Conservation (phyloP, 2,797 vertebrate genomes). For the Fistularia tabacaria region DNA sequence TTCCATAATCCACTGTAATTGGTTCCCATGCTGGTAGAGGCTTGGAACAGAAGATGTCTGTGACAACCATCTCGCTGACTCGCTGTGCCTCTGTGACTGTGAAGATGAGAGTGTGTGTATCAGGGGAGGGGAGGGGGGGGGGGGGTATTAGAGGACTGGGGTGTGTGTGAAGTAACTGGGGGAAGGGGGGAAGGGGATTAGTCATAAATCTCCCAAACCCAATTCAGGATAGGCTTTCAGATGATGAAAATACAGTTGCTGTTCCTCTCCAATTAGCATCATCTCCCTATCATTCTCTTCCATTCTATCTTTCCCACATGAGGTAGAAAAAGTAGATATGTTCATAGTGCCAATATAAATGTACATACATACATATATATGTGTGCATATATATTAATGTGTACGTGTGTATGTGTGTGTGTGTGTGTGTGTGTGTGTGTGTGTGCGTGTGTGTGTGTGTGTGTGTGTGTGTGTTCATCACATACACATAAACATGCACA, state of each 20-base stretch:
- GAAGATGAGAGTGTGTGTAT: neutral
- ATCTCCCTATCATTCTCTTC: slow-evolving; percentile 23
- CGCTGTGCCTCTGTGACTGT: slow-evolving; percentile 13
- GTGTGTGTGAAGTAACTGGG: neutral
- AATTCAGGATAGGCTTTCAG: slow-evolving; percentile 34
- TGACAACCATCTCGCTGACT: slow-evolving; percentile 20
- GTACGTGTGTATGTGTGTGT: neutral
- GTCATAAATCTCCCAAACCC: slow-evolving; percentile 58
- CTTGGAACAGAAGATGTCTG: slow-evolving; percentile 16
- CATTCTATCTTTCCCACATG: slow-evolving; percentile 27
- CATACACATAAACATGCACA: neutral
- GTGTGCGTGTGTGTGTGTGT: neutral
- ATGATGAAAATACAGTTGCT: slow-evolving; percentile 16
- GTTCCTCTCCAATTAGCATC: slow-evolving; percentile 37
- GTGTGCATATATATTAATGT: neutral
- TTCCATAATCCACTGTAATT: slow-evolving; percentile 51
- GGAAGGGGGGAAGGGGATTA: slow-evolving; percentile 26
- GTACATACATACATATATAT: neutral
- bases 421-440: neutral
- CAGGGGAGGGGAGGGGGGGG: neutral
- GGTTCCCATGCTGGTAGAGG: slow-evolving; percentile 19
- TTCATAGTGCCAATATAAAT: neutral
- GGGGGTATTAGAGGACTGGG: neutral
- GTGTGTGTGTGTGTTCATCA: slow-evolving; percentile 13
- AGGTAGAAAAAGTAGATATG: slow-evolving; percentile 3